Base-by-base conservation (phyloP, 2,888 invertebrate species). In the Omphaloscelis lunosa region DNA sequence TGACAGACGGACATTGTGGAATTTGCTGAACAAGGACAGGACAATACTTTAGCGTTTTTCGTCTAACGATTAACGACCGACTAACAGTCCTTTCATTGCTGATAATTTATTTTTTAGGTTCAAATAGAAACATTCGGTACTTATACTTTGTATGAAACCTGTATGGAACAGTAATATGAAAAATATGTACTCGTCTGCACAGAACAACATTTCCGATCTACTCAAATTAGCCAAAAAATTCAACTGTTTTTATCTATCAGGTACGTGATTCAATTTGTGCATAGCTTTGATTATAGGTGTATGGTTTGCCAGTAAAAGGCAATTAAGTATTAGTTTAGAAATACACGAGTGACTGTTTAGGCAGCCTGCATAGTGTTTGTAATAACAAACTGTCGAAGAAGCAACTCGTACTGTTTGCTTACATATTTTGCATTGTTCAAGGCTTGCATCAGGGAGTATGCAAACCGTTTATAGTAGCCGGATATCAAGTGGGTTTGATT, bases 241-340 rank as follows among this genome's bases (percentile, higher is more conserved):
- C 96, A 99, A 99, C 97, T 98, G 98, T 97, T 99, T 99, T 95
- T 98, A 98, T 95, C 95, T 99, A 97, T 97, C 98, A 97, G 98
- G 98, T 98, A 92, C 84, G 84, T 85, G 15, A 80, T 72, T 69
- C 48, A 41, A 72, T 84, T 77, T 66, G n/a, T n/a, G 53, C 53
- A 20, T 53, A 68, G n/a, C 53, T n/a, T 68, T 53, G 34, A n/a
- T 17, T 53, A 34, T 34, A 68, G 23, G 29, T 68, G 53, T 65
- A 17, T 74, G 56, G 48, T 68, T 61, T 68, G n/a, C 41, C 48
- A 68, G 17, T 62, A 63, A 73, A 59, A 68, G 17, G 45, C 23
- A 61, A 77, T 63, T 71, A 53, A 20, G 63, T 63, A 58, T 68
- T 29, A 61, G 62, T 72, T 67, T 45, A 70, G 62, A 53, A 68